A percentile compares a stretch with the other conserved stretches of the same genome.
These are phyloP conservation scores for Agonopterix heracliana DNA, from an alignment of 2,888 invertebrate genomes.

Conservation along the genomic window DNA sequence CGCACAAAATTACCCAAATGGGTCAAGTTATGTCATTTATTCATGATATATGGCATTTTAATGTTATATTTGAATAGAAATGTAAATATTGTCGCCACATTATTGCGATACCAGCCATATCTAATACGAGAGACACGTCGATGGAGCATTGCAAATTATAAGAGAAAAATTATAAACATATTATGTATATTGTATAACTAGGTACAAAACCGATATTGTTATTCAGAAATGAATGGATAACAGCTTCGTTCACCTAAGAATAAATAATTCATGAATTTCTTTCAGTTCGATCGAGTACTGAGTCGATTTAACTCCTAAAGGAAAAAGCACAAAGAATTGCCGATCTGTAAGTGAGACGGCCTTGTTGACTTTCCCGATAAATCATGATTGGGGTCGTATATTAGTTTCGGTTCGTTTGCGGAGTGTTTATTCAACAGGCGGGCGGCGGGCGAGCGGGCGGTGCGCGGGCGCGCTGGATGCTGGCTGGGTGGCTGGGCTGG, in stretches of 20 bases:
- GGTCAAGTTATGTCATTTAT: too few species aligned
- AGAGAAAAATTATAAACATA: too few species aligned
- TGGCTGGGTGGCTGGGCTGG: constrained; percentile 24
- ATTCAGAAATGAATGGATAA: too few species aligned
- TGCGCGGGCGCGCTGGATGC: constrained; percentile 36
- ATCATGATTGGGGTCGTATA: constrained; percentile 10
- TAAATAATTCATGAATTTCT: neutral
- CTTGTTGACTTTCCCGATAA: constrained; percentile 12
- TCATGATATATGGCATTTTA: too few species aligned
- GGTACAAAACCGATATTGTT: too few species aligned
- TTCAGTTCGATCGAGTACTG: neutral
- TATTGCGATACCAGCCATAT: too few species aligned
- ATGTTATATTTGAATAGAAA: too few species aligned
- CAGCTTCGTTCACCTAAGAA: neutral
- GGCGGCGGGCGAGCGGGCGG: constrained; percentile 16
- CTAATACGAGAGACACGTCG: too few species aligned
- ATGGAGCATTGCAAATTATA: too few species aligned
- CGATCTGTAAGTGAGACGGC: neutral
- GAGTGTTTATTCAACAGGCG: constrained; percentile 38
- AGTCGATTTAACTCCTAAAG: neutral
- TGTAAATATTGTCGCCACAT: too few species aligned
- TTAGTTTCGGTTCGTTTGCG: constrained; percentile 6
- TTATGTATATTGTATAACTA: too few species aligned
- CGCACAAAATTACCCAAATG: too few species aligned
- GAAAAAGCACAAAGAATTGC: neutral